A percentile compares a stretch with the other conserved stretches of the same genome.
These are phyloP conservation scores for Sitophilus oryzae DNA, from an alignment of 1,140 invertebrate species.

Conservation along the genomic window DNA sequence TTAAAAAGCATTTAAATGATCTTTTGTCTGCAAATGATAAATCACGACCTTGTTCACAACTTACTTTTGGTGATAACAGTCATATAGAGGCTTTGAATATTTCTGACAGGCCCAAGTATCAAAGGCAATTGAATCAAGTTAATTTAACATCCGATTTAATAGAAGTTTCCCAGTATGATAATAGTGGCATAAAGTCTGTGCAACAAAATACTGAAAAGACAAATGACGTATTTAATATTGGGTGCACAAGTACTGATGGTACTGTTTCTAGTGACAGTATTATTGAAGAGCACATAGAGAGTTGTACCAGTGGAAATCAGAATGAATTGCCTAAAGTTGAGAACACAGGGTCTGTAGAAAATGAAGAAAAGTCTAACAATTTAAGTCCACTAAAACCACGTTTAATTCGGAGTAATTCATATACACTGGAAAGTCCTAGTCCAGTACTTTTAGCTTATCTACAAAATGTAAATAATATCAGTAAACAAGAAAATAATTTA, in stretches of 20 bases:
- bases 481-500: background rate
- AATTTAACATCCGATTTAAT: slow-evolving; percentile 23
- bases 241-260: background rate
- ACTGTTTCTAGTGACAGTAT: background rate
- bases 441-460: slow-evolving; percentile 53
- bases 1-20: slow-evolving; percentile 26
- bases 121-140: slow-evolving; percentile 7
- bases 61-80: slow-evolving; percentile 22
- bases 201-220: slow-evolving; percentile 9
- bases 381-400: slow-evolving; percentile 36
- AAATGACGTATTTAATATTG: slow-evolving; percentile 12
- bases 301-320: slow-evolving; percentile 6
- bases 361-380: background rate
- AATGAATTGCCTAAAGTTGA: background rate
- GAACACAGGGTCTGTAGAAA: background rate
- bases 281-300: background rate
- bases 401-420: slow-evolving; percentile 55
- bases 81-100: slow-evolving; percentile 19
- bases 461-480: slow-evolving; percentile 12
- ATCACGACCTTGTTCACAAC: slow-evolving; percentile 5
- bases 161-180: slow-evolving; percentile 28
- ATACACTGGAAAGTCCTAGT: slow-evolving; percentile 55
- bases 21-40: slow-evolving; percentile 11
- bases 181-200: slow-evolving; percentile 18
- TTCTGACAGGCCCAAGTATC: slow-evolving; percentile 1